phyloP scores from a whole-genome alignment of 2,888 invertebrate species.

The Xestia rhomboidea region DNA sequence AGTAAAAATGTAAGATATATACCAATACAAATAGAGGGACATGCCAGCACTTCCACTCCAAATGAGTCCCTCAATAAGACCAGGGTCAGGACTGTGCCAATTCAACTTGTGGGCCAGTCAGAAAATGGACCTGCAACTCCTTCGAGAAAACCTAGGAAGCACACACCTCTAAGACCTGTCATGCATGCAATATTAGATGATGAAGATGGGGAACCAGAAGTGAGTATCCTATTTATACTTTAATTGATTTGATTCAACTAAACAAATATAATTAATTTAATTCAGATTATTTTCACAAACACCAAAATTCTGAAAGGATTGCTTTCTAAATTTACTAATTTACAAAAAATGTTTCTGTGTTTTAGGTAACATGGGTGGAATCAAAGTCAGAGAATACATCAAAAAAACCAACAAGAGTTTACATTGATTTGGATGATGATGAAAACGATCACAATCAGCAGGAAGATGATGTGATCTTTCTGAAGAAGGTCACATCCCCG shows the following conservation, averaged over 20 bases:
- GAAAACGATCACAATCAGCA: slow-evolving; percentile 71
- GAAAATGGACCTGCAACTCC: slow-evolving; percentile 79
- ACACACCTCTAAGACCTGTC: slow-evolving; percentile 79
- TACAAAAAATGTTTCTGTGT: slow-evolving; percentile 38
- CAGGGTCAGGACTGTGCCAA: slow-evolving; percentile 75
- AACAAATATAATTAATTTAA: background rate
- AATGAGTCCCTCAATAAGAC: slow-evolving; percentile 71
- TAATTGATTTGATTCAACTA: background rate
- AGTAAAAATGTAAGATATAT: slow-evolving; percentile 83
- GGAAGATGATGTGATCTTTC: slow-evolving; percentile 84
- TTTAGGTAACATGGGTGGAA: slow-evolving; percentile 83
- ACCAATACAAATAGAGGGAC: slow-evolving; percentile 84
- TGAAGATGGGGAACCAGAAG: slow-evolving; percentile 82
- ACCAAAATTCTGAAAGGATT: background rate
- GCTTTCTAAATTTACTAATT: too few species aligned
- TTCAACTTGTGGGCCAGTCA: slow-evolving; percentile 76
- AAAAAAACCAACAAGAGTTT: slow-evolving; percentile 79
- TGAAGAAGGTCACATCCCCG: slow-evolving; percentile 80
- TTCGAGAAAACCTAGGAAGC: slow-evolving; percentile 77
- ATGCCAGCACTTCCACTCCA: slow-evolving; percentile 88
- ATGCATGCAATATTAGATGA: slow-evolving; percentile 80
- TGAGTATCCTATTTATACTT: slow-evolving; percentile 53
- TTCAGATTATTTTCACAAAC: background rate
- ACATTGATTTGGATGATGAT: slow-evolving; percentile 82
- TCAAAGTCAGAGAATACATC: slow-evolving; percentile 72